Conservation (phyloP, 2,888 invertebrate species). For the Nemoura dubitans region DNA sequence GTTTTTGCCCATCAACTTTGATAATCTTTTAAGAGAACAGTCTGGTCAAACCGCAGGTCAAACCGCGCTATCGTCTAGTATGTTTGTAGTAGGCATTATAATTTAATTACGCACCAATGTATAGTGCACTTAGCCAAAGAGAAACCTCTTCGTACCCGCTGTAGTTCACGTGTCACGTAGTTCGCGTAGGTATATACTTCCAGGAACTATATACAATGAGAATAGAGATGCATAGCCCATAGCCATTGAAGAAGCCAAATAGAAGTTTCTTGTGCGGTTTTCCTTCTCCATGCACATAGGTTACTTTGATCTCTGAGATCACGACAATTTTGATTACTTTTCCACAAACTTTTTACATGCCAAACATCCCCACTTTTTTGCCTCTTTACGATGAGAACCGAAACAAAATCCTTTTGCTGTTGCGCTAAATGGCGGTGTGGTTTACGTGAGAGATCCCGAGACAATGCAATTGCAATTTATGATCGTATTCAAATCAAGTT, state of each 20-base stretch:
- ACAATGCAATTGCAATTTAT: constrained; percentile 7
- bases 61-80: neutral
- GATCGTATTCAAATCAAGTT: neutral
- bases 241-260: neutral
- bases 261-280: neutral
- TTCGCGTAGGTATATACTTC: neutral
- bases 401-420: neutral
- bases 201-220: neutral
- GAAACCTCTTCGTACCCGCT: neutral
- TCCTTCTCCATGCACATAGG: neutral
- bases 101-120: neutral
- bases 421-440: neutral
- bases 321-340: constrained; percentile 12
- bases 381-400: neutral
- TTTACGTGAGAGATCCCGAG: neutral
- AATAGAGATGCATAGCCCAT: constrained; percentile 1
- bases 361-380: neutral
- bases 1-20: neutral
- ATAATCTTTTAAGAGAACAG: neutral
- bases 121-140: neutral
- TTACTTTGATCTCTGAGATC: neutral
- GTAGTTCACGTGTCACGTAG: neutral
- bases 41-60: constrained; percentile 4
- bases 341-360: neutral
- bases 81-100: neutral